Base-by-base conservation (phyloP, 2,797 vertebrate genomes). In the Novumbra hubbsi region DNA sequence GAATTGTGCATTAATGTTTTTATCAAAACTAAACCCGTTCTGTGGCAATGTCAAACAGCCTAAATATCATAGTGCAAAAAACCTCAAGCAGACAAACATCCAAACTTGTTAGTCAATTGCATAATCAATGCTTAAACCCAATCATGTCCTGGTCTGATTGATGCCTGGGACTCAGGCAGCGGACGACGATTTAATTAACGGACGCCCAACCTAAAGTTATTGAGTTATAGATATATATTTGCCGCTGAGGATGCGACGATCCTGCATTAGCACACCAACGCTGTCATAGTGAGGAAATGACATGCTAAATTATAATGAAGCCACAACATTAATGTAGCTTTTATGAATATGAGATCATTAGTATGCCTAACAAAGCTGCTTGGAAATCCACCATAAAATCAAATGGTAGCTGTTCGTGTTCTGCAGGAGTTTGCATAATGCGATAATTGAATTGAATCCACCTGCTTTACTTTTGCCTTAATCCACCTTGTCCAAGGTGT, bases 401-500 rank as follows among this genome's bases (percentile, higher is more conserved):
- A 15, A 76, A 77, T 32, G 0, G 60, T 71, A 75, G 0, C 72
- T 30, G 77, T 57, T 45, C 12, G 68, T 68, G 34, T 73, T 71
- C 84, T 50, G 66, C 74, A 16, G 81, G 71, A 60, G 70, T 60
- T 24, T 16, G n/a, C 15, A n/a, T 60, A 21, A 81, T 68, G 80
- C 75, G 76, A 78, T 76, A 86, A 83, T 74, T 64, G 69, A 50
- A 81, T 80, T 60, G 72, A 87, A 82, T 87, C 79, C 81, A 84
- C 85, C 81, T 75, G 76, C 68, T 81, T 81, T 73, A 81, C 82
- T 83, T 79, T 78, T 81, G 66, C 81, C 76, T 87, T 87, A 88
- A 90, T 90, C 85, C 87, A 79, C 84, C 83, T 89, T 83, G 84
- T 76, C 81, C 77, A 80, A 85, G 83, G 84, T 86, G 85, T 87